phyloP scores from a whole-genome alignment of 2,888 invertebrate genomes.

The Orthosia gothica region DNA sequence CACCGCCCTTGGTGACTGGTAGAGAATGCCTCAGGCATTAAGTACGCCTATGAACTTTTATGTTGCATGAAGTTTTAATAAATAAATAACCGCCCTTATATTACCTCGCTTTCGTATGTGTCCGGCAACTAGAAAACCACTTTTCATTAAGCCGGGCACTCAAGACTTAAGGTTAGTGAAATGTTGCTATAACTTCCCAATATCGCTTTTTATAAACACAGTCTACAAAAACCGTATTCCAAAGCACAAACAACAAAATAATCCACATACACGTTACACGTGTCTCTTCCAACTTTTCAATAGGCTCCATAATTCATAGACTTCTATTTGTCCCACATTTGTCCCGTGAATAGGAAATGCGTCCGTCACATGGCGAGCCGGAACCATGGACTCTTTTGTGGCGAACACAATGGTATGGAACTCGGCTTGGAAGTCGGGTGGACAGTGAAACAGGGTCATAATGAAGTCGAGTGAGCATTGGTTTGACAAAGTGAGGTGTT shows the following conservation, averaged over 20 bases:
- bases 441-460: slow-evolving; percentile 45
- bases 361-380: slow-evolving; percentile 62
- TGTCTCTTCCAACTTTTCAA: slow-evolving; percentile 47
- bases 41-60: too few species aligned
- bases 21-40: too few species aligned
- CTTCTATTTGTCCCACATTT: slow-evolving; percentile 61
- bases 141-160: too few species aligned
- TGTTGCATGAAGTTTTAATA: too few species aligned
- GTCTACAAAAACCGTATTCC: background rate
- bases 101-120: too few species aligned
- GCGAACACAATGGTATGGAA: slow-evolving; percentile 50
- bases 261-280: background rate
- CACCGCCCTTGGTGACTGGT: too few species aligned
- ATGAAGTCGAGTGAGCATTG: slow-evolving; percentile 24
- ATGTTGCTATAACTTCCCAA: too few species aligned
- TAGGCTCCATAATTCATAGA: slow-evolving; percentile 42
- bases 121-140: too few species aligned
- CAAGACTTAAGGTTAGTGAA: too few species aligned
- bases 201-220: background rate
- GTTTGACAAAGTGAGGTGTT: slow-evolving; percentile 8
- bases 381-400: slow-evolving; percentile 52
- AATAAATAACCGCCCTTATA: too few species aligned
- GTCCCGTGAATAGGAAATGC: slow-evolving; percentile 62
- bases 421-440: slow-evolving; percentile 10
- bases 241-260: slow-evolving; percentile 10